phyloP scores from a whole-genome alignment of 2,797 vertebrate species.

The Spinus pinus region DNA sequence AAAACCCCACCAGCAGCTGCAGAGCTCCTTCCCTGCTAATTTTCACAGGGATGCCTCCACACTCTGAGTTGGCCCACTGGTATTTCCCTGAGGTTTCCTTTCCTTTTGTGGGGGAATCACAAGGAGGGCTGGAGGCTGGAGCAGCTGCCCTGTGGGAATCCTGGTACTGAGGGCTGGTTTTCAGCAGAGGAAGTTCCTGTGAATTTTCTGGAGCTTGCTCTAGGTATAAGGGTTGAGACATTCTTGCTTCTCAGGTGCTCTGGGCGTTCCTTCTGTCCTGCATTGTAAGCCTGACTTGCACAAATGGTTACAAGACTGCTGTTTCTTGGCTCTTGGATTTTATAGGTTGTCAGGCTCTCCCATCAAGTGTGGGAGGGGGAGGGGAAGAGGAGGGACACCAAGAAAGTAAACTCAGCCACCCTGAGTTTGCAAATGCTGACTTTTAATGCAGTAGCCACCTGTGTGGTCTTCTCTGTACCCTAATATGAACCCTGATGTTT shows the following conservation, averaged over 20 bases:
- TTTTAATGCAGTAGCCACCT: not conserved
- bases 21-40: not conserved
- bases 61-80: not conserved
- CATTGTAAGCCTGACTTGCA: slow-evolving; percentile 4
- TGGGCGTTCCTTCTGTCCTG: not conserved
- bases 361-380: not conserved
- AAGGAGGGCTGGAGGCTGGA: not conserved
- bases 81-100: not conserved
- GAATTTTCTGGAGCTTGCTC: not conserved
- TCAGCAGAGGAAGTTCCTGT: not conserved
- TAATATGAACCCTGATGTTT: not conserved
- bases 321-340: not conserved
- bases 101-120: not conserved
- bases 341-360: not conserved
- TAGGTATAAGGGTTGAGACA: not conserved
- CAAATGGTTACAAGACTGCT: slow-evolving; percentile 17
- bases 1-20: not conserved
- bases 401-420: not conserved
- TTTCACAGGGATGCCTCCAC: not conserved
- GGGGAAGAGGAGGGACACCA: not conserved
- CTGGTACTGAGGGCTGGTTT: not conserved
- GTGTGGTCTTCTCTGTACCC: not conserved
- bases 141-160: not conserved
- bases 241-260: not conserved
- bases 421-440: not conserved